Base-by-base conservation (phyloP, 2,113 vertebrate species). In the Polypterus senegalus region DNA sequence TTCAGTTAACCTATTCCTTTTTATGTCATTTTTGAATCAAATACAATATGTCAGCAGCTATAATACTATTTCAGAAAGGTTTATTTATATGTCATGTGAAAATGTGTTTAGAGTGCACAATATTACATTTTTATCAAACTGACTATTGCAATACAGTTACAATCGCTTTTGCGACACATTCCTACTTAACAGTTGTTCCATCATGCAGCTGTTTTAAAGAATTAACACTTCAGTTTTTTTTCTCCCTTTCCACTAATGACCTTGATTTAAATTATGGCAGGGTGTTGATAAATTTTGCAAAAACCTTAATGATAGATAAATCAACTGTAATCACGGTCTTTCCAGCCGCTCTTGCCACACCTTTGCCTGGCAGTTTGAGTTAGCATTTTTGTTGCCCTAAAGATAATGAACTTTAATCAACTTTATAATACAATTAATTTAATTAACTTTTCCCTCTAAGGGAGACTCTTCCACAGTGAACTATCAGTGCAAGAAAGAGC, bases 191-290 rank as follows among this genome's bases (percentile, higher is more conserved):
- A 27, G 27, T 27, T 27, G 27, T 27, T 27, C 27, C 27, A 27
- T 27, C 27, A 27, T 27, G 27, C 27, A 27, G 27, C 27, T 27
- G 27, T 27, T 27, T 27, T 27, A 27, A 27, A 27, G 27, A 27
- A 27, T 27, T 27, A 27, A 27, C 27, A 27, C 27, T 27, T 27
- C 75, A 76, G 65, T 81, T 73, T 70, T 75, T 72, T 74, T 70
- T 73, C 73, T 66, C 69, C 73, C 72, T 74, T 72, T 70, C 70
- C 70, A 70, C 74, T 80, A 79, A 83, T 77, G 74, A 80, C 82
- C 69, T 84, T 80, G 73, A 83, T 81, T 83, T 76, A 83, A 83
- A 80, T 82, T 76, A 76, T 73, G 70, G 71, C 67, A 70, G 58
- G 70, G 65, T 76, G 58, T 63, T 66, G 73, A 64, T 70, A 69